Evolutionary conservation across 2,888 invertebrate species (phyloP), one percentile per base, ranked within the genome.

Genomic region (Campopleginae sp.): DNA sequence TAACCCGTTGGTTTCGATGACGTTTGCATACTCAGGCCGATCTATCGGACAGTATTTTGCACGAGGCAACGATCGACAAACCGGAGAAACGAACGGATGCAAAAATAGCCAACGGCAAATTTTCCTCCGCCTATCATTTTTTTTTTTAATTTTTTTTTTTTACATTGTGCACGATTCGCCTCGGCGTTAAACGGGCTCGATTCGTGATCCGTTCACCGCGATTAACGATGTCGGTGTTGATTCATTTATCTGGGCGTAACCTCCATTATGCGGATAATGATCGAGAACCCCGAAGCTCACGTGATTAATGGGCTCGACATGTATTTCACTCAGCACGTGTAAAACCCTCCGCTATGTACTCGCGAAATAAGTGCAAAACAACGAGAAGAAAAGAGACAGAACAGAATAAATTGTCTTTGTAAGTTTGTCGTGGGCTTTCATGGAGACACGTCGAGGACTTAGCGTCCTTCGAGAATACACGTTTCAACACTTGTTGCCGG

Each of bases 201-300:
- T 72, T 81, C 68, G 76, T 58, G 81, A 84, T 81, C 84, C 81
- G 66, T 84, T 84, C 84, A 81, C 84, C 72, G 72, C 23, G 81
- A 84, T 81, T 84, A 81, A 72, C 81, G 71, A 72, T 61, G 63
- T 66, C 23, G 66, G 19, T 31, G 74, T 68, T 27, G 66, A 81
- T 72, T 77, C 48, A 74, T 77, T 75, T 80, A 75, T 63, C 71
- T 84, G 80, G 84, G 84, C 70, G 76, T 84, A 44, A 82, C 82
- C 70, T 38, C 68, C 44, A 83, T 79, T 83, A 83, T 80, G 75
- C 70, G 70, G 70, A 83, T 80, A 84, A 80, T 65, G 80, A 80
- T 84, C 76, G 19, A 82, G 75, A 75, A 63, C 48, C 7, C 65
- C 19, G 17, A 65, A 61, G 76, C 48, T 44, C 70, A 51, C 63